Evolutionary conservation across 2,113 vertebrate species (phyloP).

Genomic region (Cheirogaleus medius): DNA sequence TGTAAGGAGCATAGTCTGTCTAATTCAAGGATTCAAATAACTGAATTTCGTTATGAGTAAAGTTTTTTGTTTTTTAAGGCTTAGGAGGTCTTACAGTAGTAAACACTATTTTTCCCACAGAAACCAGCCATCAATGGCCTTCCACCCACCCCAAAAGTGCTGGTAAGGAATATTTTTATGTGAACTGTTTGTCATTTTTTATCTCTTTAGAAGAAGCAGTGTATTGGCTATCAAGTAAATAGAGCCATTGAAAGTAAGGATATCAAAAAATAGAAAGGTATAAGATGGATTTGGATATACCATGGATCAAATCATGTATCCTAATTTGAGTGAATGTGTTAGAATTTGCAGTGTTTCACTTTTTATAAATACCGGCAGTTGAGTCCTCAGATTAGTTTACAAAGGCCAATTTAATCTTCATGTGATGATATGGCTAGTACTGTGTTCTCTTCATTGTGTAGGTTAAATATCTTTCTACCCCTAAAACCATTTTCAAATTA

Average conservation of each 20-base stretch:
- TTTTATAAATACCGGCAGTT: not conserved
- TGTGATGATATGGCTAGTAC: not conserved
- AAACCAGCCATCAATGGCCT: conserved; percentile 97
- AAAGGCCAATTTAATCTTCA: conserved; percentile 15
- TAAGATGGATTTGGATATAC: not conserved
- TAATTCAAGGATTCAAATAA: not conserved
- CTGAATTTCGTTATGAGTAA: conserved; percentile 2
- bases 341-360: not conserved
- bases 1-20: not conserved
- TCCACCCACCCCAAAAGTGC: conserved; percentile 97
- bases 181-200: not conserved
- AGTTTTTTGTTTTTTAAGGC: not conserved
- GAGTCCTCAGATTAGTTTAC: not conserved
- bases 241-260: conserved; percentile 1
- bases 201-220: conserved; percentile 13
- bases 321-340: conserved; percentile 13
- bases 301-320: not conserved
- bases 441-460: not conserved
- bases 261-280: not conserved
- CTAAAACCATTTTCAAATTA: conserved; percentile 7
- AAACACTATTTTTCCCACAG: conserved; percentile 81
- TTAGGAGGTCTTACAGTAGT: conserved; percentile 6
- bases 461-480: conserved; percentile 23
- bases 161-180: conserved; percentile 89
- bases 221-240: not conserved